phyloP scores from a whole-genome alignment of 2,113 vertebrate species.

The Tamias sibiricus region DNA sequence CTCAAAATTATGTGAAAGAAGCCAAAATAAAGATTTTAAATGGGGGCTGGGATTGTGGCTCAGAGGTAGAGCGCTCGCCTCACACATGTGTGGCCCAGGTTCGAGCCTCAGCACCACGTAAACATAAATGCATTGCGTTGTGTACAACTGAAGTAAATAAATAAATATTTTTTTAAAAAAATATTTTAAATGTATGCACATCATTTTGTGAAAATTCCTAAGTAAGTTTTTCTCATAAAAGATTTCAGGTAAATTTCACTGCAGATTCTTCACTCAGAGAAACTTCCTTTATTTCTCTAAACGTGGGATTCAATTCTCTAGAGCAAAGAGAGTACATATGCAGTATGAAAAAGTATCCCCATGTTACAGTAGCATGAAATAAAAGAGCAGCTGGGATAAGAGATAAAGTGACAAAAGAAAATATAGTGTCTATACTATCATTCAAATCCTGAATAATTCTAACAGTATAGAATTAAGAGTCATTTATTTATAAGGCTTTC shows the following conservation, averaged over 20 bases:
- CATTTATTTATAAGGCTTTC: neutral
- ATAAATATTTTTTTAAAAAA: too few relatives aligned
- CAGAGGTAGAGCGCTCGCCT: too few relatives aligned
- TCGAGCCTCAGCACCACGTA: too few relatives aligned
- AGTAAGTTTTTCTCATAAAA: neutral
- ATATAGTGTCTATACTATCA: neutral
- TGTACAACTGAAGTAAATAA: too few relatives aligned
- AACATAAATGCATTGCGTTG: too few relatives aligned
- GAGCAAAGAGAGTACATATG: neutral
- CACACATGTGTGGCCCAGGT: too few relatives aligned
- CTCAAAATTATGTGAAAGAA: constrained; percentile 16
- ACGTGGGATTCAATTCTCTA: neutral
- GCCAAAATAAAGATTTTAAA: neutral
- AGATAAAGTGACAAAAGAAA: neutral
- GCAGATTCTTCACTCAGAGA: neutral
- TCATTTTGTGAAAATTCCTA: neutral
- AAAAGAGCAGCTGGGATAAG: neutral
- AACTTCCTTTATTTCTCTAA: neutral
- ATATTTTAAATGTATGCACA: neutral
- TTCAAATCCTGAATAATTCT: neutral
- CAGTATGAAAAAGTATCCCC: neutral
- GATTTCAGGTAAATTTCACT: neutral
- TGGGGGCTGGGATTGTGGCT: too few relatives aligned
- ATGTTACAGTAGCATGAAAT: neutral
- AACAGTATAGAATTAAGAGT: neutral